These are phyloP conservation scores for Cryptotis parvus DNA, from an alignment of 2,113 vertebrate genomes.

Conservation along the genomic window DNA sequence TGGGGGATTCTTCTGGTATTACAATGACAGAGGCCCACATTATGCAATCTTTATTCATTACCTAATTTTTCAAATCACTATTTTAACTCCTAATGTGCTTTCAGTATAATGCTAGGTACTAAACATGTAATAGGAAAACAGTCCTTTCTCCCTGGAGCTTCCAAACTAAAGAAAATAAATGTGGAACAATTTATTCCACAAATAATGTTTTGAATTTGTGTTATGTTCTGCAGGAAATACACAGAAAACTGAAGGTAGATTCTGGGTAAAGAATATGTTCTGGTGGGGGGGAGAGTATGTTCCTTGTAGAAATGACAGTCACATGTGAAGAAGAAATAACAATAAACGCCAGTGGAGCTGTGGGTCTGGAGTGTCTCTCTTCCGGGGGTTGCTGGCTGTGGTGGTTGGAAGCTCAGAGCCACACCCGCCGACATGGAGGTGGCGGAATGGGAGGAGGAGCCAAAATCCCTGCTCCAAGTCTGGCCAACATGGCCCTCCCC, in stretches of 20 bases:
- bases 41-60: not conserved
- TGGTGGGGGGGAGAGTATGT: not conserved
- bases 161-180: not conserved
- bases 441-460: too few relatives aligned
- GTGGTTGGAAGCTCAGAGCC: too few relatives aligned
- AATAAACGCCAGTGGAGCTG: too few relatives aligned
- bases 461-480: too few relatives aligned
- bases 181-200: slow-evolving; percentile 28
- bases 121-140: not conserved
- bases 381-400: too few relatives aligned
- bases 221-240: slow-evolving; percentile 5
- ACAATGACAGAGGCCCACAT: not conserved
- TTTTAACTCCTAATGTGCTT: not conserved
- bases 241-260: not conserved
- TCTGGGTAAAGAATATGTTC: not conserved
- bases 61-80: not conserved
- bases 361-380: too few relatives aligned
- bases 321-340: not conserved
- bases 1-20: not conserved
- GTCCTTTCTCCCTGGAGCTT: not conserved
- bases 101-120: not conserved
- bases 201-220: slow-evolving; percentile 7
- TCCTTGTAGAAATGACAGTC: not conserved
- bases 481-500: too few relatives aligned
- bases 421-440: too few relatives aligned